These are phyloP conservation scores for Drosophila neonasuta DNA, from an alignment of 2,888 invertebrate genomes.

Conservation along the genomic window DNA sequence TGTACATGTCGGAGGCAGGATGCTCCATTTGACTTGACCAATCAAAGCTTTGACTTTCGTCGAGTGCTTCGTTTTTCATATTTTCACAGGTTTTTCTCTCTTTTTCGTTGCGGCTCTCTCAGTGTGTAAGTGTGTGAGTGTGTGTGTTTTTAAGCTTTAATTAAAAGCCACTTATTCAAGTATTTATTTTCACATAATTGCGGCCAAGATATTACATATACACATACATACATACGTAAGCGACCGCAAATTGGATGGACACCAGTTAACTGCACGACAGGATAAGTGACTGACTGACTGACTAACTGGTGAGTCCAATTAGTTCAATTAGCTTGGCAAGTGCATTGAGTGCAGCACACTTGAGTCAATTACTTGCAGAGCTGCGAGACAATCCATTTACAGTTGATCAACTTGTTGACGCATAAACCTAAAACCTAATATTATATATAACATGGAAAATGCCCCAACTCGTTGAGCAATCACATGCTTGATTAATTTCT, in stretches of 20 bases:
- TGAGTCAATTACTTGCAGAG: conserved; percentile 4
- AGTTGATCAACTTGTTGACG: conserved; percentile 34
- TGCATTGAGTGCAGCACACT: conserved; percentile 24
- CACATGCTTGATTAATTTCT: conserved; percentile 52
- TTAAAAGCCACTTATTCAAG: conserved; percentile 58
- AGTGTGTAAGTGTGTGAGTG: not conserved
- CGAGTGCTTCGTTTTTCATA: conserved; percentile 32
- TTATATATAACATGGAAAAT: conserved; percentile 30
- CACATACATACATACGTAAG: conserved; percentile 4
- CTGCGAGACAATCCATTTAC: conserved; percentile 18
- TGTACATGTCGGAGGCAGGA: conserved; percentile 26
- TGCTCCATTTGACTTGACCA: conserved; percentile 69
- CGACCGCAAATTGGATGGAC: conserved; percentile 11
- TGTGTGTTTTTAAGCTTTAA: conserved; percentile 44
- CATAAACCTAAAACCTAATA: conserved; percentile 24
- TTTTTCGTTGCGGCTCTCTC: conserved; percentile 7
- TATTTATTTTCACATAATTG: conserved; percentile 52
- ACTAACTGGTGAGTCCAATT: not conserved
- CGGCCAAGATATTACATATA: conserved; percentile 4
- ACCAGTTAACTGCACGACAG: not conserved
- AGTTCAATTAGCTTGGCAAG: conserved; percentile 6
- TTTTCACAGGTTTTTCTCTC: conserved; percentile 9
- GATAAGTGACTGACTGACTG: not conserved
- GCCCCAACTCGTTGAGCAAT: conserved; percentile 45
- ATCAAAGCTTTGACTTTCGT: conserved; percentile 59